Evolutionary conservation across 2,888 invertebrate genomes (phyloP).

Genomic region (Sesia apiformis): DNA sequence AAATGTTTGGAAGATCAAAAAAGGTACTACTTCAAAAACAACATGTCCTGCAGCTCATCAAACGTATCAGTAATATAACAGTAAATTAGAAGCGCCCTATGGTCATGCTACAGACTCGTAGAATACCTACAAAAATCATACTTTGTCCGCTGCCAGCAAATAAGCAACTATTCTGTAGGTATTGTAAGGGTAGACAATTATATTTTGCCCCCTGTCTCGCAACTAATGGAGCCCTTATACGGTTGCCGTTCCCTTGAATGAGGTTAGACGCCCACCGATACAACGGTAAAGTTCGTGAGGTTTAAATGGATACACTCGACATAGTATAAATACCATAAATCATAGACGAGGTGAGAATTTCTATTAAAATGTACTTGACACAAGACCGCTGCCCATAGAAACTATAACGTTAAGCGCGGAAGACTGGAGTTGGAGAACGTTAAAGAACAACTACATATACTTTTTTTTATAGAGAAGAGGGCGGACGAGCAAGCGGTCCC

Average conservation of each 20-base stretch:
- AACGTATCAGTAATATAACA: too few species aligned
- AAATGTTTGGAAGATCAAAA: too few species aligned
- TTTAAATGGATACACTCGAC: slow-evolving; percentile 23
- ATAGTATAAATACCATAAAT: slow-evolving; percentile 25
- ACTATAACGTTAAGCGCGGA: background rate
- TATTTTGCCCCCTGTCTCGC: background rate
- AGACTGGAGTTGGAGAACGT: background rate
- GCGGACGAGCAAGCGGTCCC: too few species aligned
- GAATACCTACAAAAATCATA: too few species aligned
- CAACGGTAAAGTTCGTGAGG: slow-evolving; percentile 45
- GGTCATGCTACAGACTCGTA: too few species aligned
- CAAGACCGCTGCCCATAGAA: background rate
- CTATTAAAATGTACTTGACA: background rate
- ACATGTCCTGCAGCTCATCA: too few species aligned
- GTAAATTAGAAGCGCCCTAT: too few species aligned
- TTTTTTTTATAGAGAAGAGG: too few species aligned
- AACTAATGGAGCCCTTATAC: slow-evolving; percentile 50
- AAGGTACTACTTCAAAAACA: too few species aligned
- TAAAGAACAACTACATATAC: too few species aligned
- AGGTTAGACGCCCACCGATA: slow-evolving; percentile 41
- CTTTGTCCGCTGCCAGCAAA: too few species aligned
- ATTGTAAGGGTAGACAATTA: background rate
- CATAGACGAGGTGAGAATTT: slow-evolving; percentile 11
- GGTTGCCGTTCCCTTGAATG: slow-evolving; percentile 34
- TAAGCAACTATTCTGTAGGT: too few species aligned